Percentiles rank a stretch among this genome's conserved stretches.
Evolutionary conservation across 2,888 invertebrate species (phyloP).

Genomic region (Polydrusus pterygomalis): DNA sequence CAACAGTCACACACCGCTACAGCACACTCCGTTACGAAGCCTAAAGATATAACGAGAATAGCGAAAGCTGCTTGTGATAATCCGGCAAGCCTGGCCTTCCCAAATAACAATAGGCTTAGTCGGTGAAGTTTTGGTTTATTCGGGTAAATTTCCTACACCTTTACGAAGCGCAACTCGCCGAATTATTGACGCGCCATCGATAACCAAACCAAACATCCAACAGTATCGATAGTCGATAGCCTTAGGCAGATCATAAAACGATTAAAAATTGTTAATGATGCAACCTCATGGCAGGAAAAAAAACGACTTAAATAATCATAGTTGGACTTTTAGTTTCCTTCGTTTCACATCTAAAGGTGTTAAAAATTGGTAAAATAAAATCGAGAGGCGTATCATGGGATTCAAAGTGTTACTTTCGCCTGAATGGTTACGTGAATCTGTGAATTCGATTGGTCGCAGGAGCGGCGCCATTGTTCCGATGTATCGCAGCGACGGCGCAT

Average conservation of each 20-base stretch:
- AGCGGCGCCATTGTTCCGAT: slow-evolving; percentile 73
- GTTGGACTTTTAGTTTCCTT: slow-evolving; percentile 21
- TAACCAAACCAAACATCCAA: neutral
- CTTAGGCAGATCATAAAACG: slow-evolving; percentile 1
- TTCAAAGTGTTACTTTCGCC: slow-evolving; percentile 65
- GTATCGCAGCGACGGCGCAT: slow-evolving; percentile 69
- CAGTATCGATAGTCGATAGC: too few relatives aligned
- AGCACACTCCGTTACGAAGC: slow-evolving; percentile 29
- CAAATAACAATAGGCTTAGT: slow-evolving; percentile 29
- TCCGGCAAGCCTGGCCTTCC: slow-evolving; percentile 35
- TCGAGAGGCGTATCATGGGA: slow-evolving; percentile 66
- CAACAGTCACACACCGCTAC: slow-evolving; percentile 44
- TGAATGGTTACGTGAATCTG: slow-evolving; percentile 66
- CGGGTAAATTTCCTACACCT: neutral
- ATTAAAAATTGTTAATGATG: neutral
- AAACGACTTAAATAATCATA: slow-evolving; percentile 16
- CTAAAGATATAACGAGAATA: slow-evolving; percentile 40
- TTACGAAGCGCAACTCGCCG: neutral
- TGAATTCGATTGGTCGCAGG: slow-evolving; percentile 67
- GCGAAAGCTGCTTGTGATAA: slow-evolving; percentile 39
- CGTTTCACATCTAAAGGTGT: slow-evolving; percentile 50
- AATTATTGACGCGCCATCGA: neutral
- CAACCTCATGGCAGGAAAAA: neutral
- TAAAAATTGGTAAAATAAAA: slow-evolving; percentile 58
- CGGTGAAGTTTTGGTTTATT: neutral